A percentile compares a stretch with the other conserved stretches of the same genome.
Conservation (phyloP, 2,797 vertebrate genomes). For the Bovichtus diacanthus region DNA sequence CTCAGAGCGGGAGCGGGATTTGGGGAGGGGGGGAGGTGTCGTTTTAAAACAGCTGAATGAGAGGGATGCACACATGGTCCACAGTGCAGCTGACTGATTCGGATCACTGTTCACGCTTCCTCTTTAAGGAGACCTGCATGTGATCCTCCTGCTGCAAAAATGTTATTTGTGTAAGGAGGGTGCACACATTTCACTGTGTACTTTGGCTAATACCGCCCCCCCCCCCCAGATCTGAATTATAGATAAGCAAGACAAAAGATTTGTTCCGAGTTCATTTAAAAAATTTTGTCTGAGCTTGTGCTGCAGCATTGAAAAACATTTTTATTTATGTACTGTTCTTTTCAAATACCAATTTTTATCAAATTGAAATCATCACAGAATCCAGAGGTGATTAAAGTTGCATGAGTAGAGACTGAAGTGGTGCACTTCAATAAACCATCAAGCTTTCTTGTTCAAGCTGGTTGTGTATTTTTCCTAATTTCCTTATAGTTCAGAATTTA, state of each 20-base stretch:
- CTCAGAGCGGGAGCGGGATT: slow-evolving; percentile 74
- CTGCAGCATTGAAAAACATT: slow-evolving; percentile 18
- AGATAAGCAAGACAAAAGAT: background rate
- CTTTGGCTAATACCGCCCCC: background rate
- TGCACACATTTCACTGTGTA: background rate
- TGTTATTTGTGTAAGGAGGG: slow-evolving; percentile 11
- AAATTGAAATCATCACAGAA: slow-evolving; percentile 42
- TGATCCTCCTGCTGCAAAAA: slow-evolving; percentile 55
- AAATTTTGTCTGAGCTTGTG: background rate
- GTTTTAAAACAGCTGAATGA: slow-evolving; percentile 80
- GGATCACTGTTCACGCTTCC: slow-evolving; percentile 57
- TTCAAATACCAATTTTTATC: slow-evolving; percentile 32
- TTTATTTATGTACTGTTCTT: slow-evolving; percentile 39
- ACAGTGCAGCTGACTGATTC: slow-evolving; percentile 74
- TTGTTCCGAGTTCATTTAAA: background rate
- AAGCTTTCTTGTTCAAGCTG: slow-evolving; percentile 27
- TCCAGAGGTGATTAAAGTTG: slow-evolving; percentile 54
- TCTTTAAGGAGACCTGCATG: slow-evolving; percentile 53
- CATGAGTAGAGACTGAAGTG: slow-evolving; percentile 51
- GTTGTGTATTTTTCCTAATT: slow-evolving; percentile 12
- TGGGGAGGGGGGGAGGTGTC: slow-evolving; percentile 62
- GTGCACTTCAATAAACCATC: slow-evolving; percentile 34
- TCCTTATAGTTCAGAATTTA: slow-evolving; percentile 1
- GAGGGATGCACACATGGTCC: slow-evolving; percentile 76
- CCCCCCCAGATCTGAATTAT: slow-evolving; percentile 34